Evolutionary conservation across 2,888 invertebrate species (phyloP).

Genomic region (Cactoblastis cactorum): DNA sequence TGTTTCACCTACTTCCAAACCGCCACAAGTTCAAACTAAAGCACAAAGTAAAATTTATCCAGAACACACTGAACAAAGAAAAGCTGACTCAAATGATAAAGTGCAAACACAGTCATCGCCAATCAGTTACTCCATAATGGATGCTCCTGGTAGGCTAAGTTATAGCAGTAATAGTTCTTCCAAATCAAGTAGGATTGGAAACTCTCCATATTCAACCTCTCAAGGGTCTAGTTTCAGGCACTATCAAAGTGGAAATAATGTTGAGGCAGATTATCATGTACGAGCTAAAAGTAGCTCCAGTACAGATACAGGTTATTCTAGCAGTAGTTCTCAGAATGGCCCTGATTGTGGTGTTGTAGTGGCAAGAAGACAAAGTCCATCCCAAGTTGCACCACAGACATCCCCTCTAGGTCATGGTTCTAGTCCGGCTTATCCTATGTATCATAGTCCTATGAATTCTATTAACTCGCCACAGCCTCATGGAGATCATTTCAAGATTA

Average conservation of each 20-base stretch:
- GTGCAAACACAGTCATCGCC: constrained; percentile 83
- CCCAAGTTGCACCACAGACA: constrained; percentile 84
- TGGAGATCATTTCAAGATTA: constrained; percentile 73
- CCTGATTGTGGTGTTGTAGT: constrained; percentile 83
- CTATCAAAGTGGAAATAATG: constrained; percentile 81
- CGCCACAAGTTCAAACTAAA: constrained; percentile 84
- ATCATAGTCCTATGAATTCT: constrained; percentile 90
- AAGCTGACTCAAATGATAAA: constrained; percentile 75
- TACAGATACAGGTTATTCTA: constrained; percentile 81
- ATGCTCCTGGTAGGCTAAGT: constrained; percentile 82
- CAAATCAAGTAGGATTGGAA: constrained; percentile 68
- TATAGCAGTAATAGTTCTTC: constrained; percentile 78
- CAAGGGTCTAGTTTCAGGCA: constrained; percentile 80
- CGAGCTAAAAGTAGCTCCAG: constrained; percentile 81
- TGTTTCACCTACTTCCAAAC: constrained; percentile 75
- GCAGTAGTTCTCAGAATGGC: constrained; percentile 81
- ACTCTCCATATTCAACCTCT: constrained; percentile 73
- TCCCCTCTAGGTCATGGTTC: constrained; percentile 87
- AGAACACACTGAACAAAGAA: constrained; percentile 79
- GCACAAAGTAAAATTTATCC: constrained; percentile 89
- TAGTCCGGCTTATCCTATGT: constrained; percentile 90
- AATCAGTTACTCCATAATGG: constrained; percentile 88
- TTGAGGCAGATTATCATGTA: constrained; percentile 81
- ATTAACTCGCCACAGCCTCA: constrained; percentile 86
- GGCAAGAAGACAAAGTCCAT: constrained; percentile 84